Percentiles rank a stretch among this genome's conserved stretches.
These are phyloP conservation scores for Brachystomella parvula DNA, from an alignment of 1,140 invertebrate species.

Conservation along the genomic window DNA sequence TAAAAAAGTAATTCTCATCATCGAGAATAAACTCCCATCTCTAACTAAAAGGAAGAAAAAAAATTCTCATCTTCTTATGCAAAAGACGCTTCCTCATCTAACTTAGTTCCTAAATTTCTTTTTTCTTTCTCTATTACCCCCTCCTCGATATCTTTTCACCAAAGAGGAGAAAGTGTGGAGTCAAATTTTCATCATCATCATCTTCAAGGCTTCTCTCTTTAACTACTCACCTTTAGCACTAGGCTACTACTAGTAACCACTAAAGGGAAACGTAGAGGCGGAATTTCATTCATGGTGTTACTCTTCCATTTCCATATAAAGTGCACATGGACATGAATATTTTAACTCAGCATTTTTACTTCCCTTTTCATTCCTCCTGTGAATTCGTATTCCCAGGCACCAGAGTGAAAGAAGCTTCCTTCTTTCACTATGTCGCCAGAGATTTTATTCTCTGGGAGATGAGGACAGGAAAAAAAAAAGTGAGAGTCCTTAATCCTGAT, in stretches of 20 bases:
- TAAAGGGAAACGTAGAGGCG: too few relatives aligned
- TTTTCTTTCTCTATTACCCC: neutral
- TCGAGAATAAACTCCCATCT: neutral
- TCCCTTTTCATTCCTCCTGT: neutral
- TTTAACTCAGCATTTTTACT: neutral
- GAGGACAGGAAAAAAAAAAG: neutral
- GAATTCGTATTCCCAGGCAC: too few relatives aligned
- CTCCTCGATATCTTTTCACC: neutral
- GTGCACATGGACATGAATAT: neutral
- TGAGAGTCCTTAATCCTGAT: neutral
- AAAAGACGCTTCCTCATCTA: neutral
- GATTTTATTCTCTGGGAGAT: constrained; percentile 7
- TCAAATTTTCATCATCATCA: neutral
- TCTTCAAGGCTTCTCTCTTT: neutral
- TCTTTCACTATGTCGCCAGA: neutral
- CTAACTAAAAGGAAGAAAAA: too few relatives aligned
- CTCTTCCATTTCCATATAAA: constrained; percentile 13
- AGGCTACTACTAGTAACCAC: too few relatives aligned
- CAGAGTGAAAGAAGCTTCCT: too few relatives aligned
- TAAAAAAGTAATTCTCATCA: constrained; percentile 35
- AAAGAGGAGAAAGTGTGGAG: neutral
- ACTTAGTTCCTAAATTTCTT: neutral
- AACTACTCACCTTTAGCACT: neutral
- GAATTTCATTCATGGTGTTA: neutral
- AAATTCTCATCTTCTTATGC: too few relatives aligned